phyloP scores from a whole-genome alignment of 2,888 invertebrate genomes.

The Temnothorax unifasciatus region DNA sequence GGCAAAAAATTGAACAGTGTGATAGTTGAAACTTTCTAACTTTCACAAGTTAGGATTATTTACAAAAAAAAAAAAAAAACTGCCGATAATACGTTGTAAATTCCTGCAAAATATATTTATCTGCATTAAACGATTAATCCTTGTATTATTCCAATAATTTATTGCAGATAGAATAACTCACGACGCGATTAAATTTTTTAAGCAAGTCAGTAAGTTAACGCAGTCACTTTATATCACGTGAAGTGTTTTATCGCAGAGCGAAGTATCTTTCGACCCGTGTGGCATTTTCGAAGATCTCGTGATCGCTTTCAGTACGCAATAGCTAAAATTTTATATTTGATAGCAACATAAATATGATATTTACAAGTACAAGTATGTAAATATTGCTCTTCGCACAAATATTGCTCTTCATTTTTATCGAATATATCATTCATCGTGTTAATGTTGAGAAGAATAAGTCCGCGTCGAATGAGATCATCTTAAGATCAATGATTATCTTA shows the following conservation, averaged over 20 bases:
- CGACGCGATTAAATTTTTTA: not conserved
- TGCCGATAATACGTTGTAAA: slow-evolving; percentile 8
- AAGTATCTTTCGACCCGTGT: not conserved
- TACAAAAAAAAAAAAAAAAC: not conserved
- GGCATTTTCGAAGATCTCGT: not conserved
- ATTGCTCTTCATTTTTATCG: slow-evolving; percentile 3
- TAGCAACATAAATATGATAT: not conserved
- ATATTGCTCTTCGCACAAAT: not conserved
- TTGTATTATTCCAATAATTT: not conserved
- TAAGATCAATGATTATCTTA: not conserved
- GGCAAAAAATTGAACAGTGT: not conserved
- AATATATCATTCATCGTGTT: slow-evolving; percentile 2
- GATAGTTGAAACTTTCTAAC: slow-evolving; percentile 32
- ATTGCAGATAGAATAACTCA: not conserved
- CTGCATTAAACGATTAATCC: not conserved
- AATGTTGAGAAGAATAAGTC: not conserved
- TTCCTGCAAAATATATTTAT: not conserved
- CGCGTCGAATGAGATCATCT: not conserved
- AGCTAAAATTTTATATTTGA: not conserved
- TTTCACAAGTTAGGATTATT: slow-evolving; percentile 35
- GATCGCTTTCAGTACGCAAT: not conserved
- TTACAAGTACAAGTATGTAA: slow-evolving; percentile 11
- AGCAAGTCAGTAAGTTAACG: not conserved
- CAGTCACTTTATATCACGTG: not conserved
- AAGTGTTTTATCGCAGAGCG: not conserved